Conservation (phyloP, 2,888 invertebrate genomes). For the Nysson spinosus region DNA sequence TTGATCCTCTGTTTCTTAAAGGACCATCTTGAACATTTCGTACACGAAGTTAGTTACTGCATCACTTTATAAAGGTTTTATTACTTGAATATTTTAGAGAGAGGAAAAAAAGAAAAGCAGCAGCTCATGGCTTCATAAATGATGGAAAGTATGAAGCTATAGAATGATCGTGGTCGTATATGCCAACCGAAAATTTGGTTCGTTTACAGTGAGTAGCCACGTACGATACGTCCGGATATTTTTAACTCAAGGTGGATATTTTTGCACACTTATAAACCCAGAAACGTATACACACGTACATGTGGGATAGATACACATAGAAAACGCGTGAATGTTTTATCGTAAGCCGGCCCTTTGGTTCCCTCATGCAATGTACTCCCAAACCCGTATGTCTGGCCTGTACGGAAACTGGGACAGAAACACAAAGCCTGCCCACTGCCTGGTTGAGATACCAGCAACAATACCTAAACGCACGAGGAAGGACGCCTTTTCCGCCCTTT, state of each 20-base stretch:
- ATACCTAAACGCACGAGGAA: conserved; percentile 69
- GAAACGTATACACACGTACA: conserved; percentile 1
- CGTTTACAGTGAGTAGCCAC: conserved; percentile 20
- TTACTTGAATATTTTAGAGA: background rate
- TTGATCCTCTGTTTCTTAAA: conserved; percentile 28
- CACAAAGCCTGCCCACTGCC: conserved; percentile 72
- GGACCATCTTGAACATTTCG: too few relatives aligned
- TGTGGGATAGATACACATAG: conserved; percentile 45
- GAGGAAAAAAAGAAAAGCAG: background rate
- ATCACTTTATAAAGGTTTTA: too few relatives aligned
- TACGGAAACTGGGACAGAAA: conserved; percentile 71
- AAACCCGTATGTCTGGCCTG: conserved; percentile 66
- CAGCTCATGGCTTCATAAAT: too few relatives aligned
- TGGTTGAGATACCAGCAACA: conserved; percentile 70
- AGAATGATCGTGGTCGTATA: conserved; percentile 13
- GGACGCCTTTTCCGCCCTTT: conserved; percentile 49
- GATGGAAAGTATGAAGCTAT: conserved; percentile 29
- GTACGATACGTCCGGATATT: conserved; percentile 64
- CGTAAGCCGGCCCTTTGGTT: conserved; percentile 66
- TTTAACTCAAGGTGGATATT: conserved; percentile 67
- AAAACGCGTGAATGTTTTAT: conserved; percentile 74
- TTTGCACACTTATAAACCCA: conserved; percentile 2
- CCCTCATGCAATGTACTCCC: conserved; percentile 58
- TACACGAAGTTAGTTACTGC: too few relatives aligned
- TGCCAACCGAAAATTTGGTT: conserved; percentile 37